phyloP scores from a whole-genome alignment of 37 sponge, comb jelly and placozoan genomes.

The Axinella damicornis region DNA sequence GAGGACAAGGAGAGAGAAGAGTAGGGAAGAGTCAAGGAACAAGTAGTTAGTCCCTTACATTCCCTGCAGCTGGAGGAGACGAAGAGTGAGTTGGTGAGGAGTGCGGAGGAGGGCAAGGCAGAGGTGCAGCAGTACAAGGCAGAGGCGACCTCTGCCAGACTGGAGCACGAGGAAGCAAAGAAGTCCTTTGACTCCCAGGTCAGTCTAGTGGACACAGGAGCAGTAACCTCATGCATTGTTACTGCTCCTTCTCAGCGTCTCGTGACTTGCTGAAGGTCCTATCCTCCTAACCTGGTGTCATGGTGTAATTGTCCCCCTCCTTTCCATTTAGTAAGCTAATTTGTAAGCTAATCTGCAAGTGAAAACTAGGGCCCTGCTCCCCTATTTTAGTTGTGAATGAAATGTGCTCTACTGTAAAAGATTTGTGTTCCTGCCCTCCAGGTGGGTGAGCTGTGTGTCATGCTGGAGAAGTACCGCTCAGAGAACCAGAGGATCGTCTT shows the following conservation, averaged over 20 bases:
- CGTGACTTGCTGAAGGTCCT: too few relatives aligned
- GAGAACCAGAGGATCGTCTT: slow-evolving; percentile 53
- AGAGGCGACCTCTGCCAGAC: slow-evolving; percentile 2
- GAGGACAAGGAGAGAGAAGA: neutral
- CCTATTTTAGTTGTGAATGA: too few relatives aligned
- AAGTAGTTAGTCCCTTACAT: too few relatives aligned
- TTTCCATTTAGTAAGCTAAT: too few relatives aligned
- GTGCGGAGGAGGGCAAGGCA: neutral
- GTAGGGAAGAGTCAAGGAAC: neutral
- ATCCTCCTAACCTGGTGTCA: too few relatives aligned
- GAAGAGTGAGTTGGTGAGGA: neutral
- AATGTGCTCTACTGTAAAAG: too few relatives aligned
- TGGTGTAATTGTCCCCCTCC: too few relatives aligned
- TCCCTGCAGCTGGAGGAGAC: slow-evolving; percentile 2
- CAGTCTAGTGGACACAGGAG: neutral
- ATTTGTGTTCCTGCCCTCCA: neutral
- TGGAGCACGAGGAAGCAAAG: slow-evolving; percentile 15
- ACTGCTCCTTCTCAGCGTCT: too few relatives aligned
- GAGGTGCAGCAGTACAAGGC: slow-evolving; percentile 22
- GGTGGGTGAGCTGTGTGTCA: slow-evolving; percentile 49
- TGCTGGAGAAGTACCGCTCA: slow-evolving; percentile 47
- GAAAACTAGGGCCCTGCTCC: too few relatives aligned
- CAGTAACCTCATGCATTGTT: too few relatives aligned
- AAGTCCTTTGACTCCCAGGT: slow-evolving; percentile 32
- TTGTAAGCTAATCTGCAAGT: too few relatives aligned